Evolutionary conservation across 1,140 invertebrate genomes (phyloP), one percentile per base, ranked within the genome.

Genomic region (Brachionus manjavacas): DNA sequence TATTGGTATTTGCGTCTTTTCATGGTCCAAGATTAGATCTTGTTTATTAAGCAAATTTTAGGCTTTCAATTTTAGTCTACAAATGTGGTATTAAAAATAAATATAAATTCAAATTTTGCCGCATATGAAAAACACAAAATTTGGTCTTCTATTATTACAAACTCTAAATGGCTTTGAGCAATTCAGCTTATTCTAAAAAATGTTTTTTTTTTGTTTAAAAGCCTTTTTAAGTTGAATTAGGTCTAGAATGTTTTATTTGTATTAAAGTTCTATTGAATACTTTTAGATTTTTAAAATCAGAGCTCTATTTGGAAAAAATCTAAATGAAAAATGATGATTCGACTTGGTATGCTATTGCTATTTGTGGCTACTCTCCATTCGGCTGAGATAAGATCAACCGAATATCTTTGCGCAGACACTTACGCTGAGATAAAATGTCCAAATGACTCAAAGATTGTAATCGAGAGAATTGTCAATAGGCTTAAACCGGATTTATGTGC

Each of bases 381-480:
- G 3, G 12, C 39, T 39, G 68, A 72, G 12, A 41, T 39, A 4
- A 39, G 16, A 72, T 72, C 68, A 72, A 72, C 14, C 20, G 31
- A 72, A 20, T 72, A 72, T 20, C 46, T 72, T 2, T 76, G 72
- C 49, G 72, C 72, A 25, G 41, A 49, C 1, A 49, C 16, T 25
- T 76, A 76, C 49, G 72, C 72, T 49, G 72, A 76, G 25, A 49
- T 76, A 76, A 49, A 28, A 49, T 76, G 72, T 76, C 72, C 72
- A 11, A 49, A 46, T 49, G 25, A 49, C 25, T 49, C 41, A 4
- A 46, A 49, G 11, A 76, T 76, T 28, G 72, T 76, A 9, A 28
- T 76, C 11, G 72, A 76, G 28, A 46, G 41, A 49, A 76, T 76
- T 49, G 72, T 76, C 0, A 76, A 76, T 25, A n/a, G 28, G 8